phyloP scores from a whole-genome alignment of 2,113 vertebrate genomes.

The Columba janthina region DNA sequence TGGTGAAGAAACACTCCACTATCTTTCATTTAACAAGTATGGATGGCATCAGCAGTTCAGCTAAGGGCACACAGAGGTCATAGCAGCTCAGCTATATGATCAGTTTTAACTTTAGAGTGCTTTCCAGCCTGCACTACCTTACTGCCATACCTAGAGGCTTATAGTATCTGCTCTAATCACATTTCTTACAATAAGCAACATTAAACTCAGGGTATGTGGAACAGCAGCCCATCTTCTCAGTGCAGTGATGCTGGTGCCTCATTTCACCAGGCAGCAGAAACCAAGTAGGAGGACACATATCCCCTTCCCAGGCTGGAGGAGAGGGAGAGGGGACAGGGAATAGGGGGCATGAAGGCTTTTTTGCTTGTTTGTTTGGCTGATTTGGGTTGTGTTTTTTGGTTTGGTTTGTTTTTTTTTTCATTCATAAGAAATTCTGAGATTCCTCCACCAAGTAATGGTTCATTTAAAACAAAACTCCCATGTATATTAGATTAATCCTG shows the following conservation, averaged over 20 bases:
- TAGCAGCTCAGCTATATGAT: neutral
- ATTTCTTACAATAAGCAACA: neutral
- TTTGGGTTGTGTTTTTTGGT: too few relatives aligned
- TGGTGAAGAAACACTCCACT: neutral
- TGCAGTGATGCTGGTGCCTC: neutral
- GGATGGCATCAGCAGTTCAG: neutral
- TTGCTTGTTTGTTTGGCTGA: too few relatives aligned
- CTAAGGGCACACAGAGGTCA: neutral
- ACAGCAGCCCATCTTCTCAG: neutral
- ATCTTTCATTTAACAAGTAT: neutral
- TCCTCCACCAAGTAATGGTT: neutral
- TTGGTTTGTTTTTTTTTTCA: neutral
- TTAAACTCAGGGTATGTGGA: neutral
- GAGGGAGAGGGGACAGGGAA: neutral
- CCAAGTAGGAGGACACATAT: rapidly evolving
- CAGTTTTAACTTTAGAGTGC: neutral
- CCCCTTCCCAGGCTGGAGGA: neutral
- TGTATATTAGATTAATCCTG: neutral
- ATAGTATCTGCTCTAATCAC: neutral
- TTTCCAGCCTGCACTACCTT: neutral
- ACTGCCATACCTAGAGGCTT: neutral
- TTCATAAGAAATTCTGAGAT: neutral
- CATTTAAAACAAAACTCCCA: neutral
- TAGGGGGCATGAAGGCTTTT: too few relatives aligned
- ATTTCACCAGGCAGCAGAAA: neutral